Base-by-base conservation (phyloP, 2,113 vertebrate species). In the Nothocercus julius region DNA sequence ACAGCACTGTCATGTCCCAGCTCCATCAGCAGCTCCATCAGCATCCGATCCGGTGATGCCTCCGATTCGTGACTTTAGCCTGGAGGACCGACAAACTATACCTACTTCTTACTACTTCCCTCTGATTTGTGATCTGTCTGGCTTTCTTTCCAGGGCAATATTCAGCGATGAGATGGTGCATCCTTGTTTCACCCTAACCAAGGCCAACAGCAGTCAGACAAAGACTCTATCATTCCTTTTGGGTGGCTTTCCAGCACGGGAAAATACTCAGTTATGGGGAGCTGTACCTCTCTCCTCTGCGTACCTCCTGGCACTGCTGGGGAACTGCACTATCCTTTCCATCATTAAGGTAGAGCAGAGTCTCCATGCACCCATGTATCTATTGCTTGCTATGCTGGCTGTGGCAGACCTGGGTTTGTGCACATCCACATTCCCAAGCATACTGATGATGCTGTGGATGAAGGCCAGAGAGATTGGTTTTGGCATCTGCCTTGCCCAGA, bases 361-460 rank as follows among this genome's bases (percentile, higher is more conserved):
- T n/a, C 79, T 97, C 34, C 96, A 95, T 7, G 17, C 77, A 4
- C 93, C 97, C 81, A 93, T 96, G 95, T 96, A 94, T 38, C 93
- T 95, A 9, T 94, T 97, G 61, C 92, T 97, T 4, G 93, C 95
- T 62, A 82, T 94, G 94, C 40, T 97, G 2, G 96, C 96, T 10
- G 90, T 91, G 75, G 92, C 66, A 0, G 83, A 94, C 51, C 42
- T 94, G 36, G 96, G 95, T 13, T 44, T 95, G 53, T 92, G 90
- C 58, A 54, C 92, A 4, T 96, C 95, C 27, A 95, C 77, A 0
- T 1, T 97, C 56, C 91, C 88, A 14, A 91, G 97, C 9, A 38
- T 89, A 87, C 53, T 97, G 49, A 62, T 77, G n/a, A 45, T 94
- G 66, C 94, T 97, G 79, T 96, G 91, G 90, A 92, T 94, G 62